These are phyloP conservation scores for Rhyacichthys aspro DNA, from an alignment of 2,797 vertebrate genomes.

Conservation along the genomic window DNA sequence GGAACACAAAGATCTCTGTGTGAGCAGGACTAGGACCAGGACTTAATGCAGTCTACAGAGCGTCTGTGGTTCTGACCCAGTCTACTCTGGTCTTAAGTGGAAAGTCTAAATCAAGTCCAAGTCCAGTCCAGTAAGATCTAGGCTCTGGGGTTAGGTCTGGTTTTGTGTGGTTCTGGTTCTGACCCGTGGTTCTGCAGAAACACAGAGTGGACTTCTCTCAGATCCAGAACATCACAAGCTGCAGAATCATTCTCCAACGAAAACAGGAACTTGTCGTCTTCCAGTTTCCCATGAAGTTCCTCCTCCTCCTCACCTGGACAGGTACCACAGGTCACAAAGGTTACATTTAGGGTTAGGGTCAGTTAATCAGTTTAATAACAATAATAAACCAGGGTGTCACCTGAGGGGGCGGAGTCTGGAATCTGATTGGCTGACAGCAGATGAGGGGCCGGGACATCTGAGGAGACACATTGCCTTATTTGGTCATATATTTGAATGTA, in stretches of 20 bases:
- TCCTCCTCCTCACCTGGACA: constrained; percentile 61
- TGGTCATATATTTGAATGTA: no score
- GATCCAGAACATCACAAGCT: constrained; percentile 80
- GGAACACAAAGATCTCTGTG: neutral
- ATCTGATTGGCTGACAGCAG: constrained; percentile 32
- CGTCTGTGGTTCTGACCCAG: no score
- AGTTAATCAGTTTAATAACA: no score
- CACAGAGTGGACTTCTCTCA: constrained; percentile 76
- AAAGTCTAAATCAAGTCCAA: no score
- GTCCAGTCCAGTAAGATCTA: no score
- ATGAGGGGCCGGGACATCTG: constrained; percentile 62
- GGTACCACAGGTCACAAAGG: constrained; percentile 9
- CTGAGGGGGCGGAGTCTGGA: constrained; percentile 27
- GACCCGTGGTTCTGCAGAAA: constrained; percentile 63
- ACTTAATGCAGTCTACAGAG: no score
- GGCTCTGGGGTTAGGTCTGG: neutral
- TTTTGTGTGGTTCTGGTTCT: neutral
- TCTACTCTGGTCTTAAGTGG: no score
- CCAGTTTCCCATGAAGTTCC: constrained; percentile 82
- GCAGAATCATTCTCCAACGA: constrained; percentile 79
- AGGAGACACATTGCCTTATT: neutral
- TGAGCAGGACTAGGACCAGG: neutral
- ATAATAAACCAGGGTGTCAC: constrained; percentile 30
- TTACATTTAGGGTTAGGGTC: neutral
- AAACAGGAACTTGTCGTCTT: constrained; percentile 82